Evolutionary conservation across 2,888 invertebrate genomes (phyloP).

Genomic region (Nymphalis polychloros): DNA sequence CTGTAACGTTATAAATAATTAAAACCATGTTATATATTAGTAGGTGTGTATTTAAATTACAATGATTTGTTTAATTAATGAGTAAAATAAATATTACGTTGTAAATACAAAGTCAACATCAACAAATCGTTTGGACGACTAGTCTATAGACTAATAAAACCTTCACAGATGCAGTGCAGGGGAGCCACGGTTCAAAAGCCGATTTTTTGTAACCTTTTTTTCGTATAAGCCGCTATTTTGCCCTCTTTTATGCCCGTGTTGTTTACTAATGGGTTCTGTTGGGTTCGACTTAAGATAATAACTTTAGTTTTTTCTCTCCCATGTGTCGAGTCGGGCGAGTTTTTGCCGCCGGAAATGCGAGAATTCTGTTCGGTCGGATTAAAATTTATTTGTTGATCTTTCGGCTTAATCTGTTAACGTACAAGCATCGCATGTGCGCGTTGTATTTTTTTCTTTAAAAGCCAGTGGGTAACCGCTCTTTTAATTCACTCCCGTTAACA

Average conservation of each 20-base stretch:
- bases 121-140: slow-evolving; percentile 61
- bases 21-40: too few relatives aligned
- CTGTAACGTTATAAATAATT: too few relatives aligned
- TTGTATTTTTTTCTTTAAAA: slow-evolving; percentile 53
- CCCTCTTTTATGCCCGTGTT: slow-evolving; percentile 80
- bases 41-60: too few relatives aligned
- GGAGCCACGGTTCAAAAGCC: slow-evolving; percentile 76
- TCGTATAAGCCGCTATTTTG: slow-evolving; percentile 76
- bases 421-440: slow-evolving; percentile 50
- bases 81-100: too few relatives aligned
- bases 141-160: slow-evolving; percentile 76
- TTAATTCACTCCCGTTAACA: slow-evolving; percentile 55
- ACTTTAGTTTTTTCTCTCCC: slow-evolving; percentile 76
- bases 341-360: slow-evolving; percentile 79
- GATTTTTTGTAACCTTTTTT: slow-evolving; percentile 73
- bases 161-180: slow-evolving; percentile 72
- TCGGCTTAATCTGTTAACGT: slow-evolving; percentile 70
- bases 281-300: slow-evolving; percentile 82
- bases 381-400: slow-evolving; percentile 79
- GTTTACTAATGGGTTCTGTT: slow-evolving; percentile 82
- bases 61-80: too few relatives aligned
- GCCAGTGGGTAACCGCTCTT: slow-evolving; percentile 50
- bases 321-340: slow-evolving; percentile 69
- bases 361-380: slow-evolving; percentile 74
- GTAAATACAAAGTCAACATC: slow-evolving; percentile 32